Evolutionary conservation across 1,140 invertebrate genomes (phyloP).

Genomic region (Plectrocnemia conspersa): DNA sequence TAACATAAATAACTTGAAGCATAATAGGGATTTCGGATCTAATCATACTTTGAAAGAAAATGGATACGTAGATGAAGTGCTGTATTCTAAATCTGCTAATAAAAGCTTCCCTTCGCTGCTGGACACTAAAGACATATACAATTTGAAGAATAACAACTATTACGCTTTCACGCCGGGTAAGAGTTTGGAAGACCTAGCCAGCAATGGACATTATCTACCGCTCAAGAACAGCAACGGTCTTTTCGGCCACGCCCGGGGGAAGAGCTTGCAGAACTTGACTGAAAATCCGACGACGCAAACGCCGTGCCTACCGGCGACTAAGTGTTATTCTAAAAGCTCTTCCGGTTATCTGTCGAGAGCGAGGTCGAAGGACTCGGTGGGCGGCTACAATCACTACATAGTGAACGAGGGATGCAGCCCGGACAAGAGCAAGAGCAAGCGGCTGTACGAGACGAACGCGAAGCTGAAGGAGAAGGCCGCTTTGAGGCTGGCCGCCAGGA

Average conservation of each 20-base stretch:
- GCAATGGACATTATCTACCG: conserved; percentile 17
- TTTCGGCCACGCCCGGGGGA: conserved; percentile 9
- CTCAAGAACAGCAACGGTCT: conserved; percentile 17
- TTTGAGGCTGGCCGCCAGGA: conserved; percentile 15
- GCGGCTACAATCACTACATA: conserved; percentile 11
- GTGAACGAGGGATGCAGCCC: conserved; percentile 9
- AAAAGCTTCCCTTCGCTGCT: conserved; percentile 31
- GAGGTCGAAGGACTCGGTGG: conserved; percentile 18
- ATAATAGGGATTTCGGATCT: conserved; percentile 31
- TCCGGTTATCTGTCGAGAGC: conserved; percentile 11
- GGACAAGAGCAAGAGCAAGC: conserved; percentile 10
- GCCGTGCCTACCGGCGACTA: not conserved
- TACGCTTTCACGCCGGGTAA: conserved; percentile 28
- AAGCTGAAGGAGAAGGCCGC: conserved; percentile 23
- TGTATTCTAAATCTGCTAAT: conserved; percentile 27
- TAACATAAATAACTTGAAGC: conserved; percentile 46
- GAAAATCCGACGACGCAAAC: conserved; percentile 4
- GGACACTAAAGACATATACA: conserved; percentile 23
- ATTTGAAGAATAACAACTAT: conserved; percentile 30
- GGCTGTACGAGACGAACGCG: conserved; percentile 15
- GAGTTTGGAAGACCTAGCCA: conserved; percentile 29
- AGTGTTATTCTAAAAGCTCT: conserved; percentile 5
- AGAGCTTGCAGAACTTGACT: conserved; percentile 30
- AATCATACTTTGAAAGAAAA: conserved; percentile 28
- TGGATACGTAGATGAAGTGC: not conserved